Evolutionary conservation across 2,113 vertebrate species (phyloP).

Genomic region (Hypomesus transpacificus): DNA sequence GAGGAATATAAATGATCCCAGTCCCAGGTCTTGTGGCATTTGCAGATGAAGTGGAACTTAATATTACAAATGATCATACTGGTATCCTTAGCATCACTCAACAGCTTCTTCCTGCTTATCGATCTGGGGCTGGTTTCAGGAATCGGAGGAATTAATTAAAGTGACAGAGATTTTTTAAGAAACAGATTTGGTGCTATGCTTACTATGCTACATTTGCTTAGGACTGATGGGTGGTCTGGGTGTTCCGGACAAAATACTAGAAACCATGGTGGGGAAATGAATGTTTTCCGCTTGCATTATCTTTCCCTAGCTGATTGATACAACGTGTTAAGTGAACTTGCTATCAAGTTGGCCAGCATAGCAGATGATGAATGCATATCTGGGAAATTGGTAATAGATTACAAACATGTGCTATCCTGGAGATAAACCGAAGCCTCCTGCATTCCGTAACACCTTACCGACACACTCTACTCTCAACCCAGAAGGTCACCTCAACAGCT

Average conservation of each 20-base stretch:
- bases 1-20: slow-evolving; percentile 54
- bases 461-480: slow-evolving; percentile 4
- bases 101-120: slow-evolving; percentile 46
- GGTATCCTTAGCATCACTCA: slow-evolving; percentile 60
- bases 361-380: no score
- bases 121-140: slow-evolving; percentile 55
- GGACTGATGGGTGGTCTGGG: slow-evolving; percentile 58
- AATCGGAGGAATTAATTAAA: slow-evolving; percentile 65
- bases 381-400: no score
- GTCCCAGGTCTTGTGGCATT: slow-evolving; percentile 51
- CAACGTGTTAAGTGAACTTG: no score
- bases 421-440: neutral
- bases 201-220: slow-evolving; percentile 43
- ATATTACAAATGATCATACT: slow-evolving; percentile 66
- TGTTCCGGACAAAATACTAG: slow-evolving; percentile 43
- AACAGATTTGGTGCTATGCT: slow-evolving; percentile 55
- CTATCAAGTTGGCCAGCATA: no score
- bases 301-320: no score
- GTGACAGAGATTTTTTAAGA: slow-evolving; percentile 61
- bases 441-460: neutral
- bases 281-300: no score
- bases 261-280: slow-evolving; percentile 2
- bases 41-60: slow-evolving; percentile 65
- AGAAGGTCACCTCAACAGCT: slow-evolving; percentile 43
- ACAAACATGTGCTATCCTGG: no score